Evolutionary conservation across 2,113 vertebrate species (phyloP), one percentile per base, ranked within the genome.

Genomic region (Gymnocephalus cernua): DNA sequence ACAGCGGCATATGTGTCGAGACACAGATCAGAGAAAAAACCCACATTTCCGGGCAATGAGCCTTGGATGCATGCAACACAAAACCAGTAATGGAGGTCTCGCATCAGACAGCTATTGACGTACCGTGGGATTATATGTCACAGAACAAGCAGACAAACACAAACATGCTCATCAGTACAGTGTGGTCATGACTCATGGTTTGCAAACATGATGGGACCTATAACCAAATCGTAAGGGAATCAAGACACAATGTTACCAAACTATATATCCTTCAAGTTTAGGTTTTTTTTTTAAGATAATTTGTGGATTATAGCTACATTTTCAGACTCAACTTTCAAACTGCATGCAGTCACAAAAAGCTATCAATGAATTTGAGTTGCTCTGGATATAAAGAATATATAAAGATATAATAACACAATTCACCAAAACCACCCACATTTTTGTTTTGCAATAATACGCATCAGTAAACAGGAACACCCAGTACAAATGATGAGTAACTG

Each of bases 71-170:
- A 67, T 87, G 93, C 79, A 91, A 93, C 89, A 88, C 88, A 85
- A 90, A 88, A 88, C 89, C 91, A 85, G 86, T 91, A 91, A 93
- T 89, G 87, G 89, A 80, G 81, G 83, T 86, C 80, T 89, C 5
- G 56, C 63, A 71, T 65, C 68, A 76, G 89, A 87, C 86, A 83
- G 80, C 74, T 91, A 93, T 89, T 89, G 93, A 93, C 89, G 87
- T 79, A 69, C 67, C 65, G 41, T 73, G 68, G 71, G 87, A 92
- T 91, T 75, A 81, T 67, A 79, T 92, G 88, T 85, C 86, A 88
- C 53, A 23, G 78, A 58, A 48, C 38, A 70, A 71, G 73, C 77
- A 77, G 64, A 53, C 48, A 61, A 80, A 83, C 80, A 82, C 71
- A 87, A 80, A 82, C 72, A 53, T 45, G 69, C 66, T 80, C 73